These are phyloP conservation scores for Mugil cephalus DNA, from an alignment of 2,113 vertebrate species.

Conservation along the genomic window DNA sequence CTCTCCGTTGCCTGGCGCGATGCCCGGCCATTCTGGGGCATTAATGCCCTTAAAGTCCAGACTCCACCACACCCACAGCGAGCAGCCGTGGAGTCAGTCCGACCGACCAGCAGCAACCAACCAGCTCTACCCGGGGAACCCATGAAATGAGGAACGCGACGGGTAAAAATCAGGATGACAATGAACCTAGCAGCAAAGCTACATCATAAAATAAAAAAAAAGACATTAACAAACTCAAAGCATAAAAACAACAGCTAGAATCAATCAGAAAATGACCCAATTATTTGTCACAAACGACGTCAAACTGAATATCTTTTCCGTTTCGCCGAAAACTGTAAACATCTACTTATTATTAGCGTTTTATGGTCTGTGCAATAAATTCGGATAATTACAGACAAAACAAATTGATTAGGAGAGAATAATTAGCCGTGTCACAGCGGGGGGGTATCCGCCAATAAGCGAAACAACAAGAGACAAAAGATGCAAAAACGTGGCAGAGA, in stretches of 20 bases:
- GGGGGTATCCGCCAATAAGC: not conserved
- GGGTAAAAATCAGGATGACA: conserved; percentile 35
- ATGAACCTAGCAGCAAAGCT: conserved; percentile 2
- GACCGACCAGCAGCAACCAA: conserved; percentile 45
- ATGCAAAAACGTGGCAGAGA: not conserved
- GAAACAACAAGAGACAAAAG: not conserved
- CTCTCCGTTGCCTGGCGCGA: conserved; percentile 58
- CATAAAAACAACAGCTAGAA: not conserved
- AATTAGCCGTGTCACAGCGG: conserved; percentile 5
- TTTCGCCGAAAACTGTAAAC: not conserved
- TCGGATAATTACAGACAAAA: not conserved
- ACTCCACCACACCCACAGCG: conserved; percentile 71
- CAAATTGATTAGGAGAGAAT: not conserved
- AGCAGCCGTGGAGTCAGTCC: conserved; percentile 48
- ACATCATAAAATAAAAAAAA: not conserved
- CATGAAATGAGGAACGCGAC: conserved; percentile 30
- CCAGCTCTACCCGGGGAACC: conserved; percentile 1
- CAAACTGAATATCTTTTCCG: not conserved
- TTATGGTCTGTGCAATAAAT: not conserved
- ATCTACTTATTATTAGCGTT: no score
- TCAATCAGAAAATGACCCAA: not conserved
- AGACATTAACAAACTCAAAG: not conserved
- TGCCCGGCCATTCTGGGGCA: conserved; percentile 75
- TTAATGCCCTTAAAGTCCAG: conserved; percentile 79
- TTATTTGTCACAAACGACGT: not conserved